Percentiles rank a stretch among this genome's conserved stretches.
Conservation (phyloP, 2,113 vertebrate genomes). For the Emydura subglobosa region DNA sequence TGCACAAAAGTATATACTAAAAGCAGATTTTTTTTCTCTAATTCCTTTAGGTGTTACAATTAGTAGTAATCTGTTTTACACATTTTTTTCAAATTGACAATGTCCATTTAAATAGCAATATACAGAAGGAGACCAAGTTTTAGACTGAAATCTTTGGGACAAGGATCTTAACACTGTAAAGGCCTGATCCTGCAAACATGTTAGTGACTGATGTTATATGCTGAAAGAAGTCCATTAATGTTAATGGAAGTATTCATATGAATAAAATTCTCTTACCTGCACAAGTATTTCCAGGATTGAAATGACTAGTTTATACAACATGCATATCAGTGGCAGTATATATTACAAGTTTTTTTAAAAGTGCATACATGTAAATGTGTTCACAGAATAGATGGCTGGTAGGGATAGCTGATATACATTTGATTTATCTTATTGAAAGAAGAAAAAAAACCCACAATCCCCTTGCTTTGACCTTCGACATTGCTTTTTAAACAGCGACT, state of each 20-base stretch:
- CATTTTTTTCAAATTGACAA: background rate
- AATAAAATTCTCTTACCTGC: background rate
- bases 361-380: fast-evolving
- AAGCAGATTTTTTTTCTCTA: background rate
- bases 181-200: background rate
- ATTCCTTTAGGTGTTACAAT: background rate
- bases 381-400: background rate
- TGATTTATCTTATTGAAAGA: background rate
- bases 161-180: background rate
- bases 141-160: background rate
- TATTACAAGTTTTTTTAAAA: background rate
- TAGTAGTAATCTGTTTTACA: background rate
- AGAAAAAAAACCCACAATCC: background rate
- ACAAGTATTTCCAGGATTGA: background rate
- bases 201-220: fast-evolving
- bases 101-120: background rate
- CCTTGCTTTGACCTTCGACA: background rate
- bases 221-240: background rate
- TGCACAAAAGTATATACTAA: background rate
- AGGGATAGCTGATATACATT: background rate
- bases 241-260: background rate
- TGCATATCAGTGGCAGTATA: background rate
- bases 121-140: background rate
- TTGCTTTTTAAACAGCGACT: background rate
- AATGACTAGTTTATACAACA: background rate